Conservation (phyloP, 2,888 invertebrate genomes). For the Eledone cirrhosa region DNA sequence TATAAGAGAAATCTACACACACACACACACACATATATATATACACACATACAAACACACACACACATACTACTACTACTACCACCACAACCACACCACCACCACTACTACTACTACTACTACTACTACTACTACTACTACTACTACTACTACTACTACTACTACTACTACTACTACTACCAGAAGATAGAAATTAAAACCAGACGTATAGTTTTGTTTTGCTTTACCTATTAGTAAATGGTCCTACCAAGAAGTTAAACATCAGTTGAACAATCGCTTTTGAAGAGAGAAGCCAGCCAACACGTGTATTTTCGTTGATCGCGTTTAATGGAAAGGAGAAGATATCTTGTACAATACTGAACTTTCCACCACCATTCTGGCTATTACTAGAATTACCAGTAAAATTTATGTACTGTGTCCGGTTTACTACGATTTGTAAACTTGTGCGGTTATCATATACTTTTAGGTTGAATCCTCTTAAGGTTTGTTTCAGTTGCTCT, state of each 20-base stretch:
- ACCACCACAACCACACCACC: too few species aligned
- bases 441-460: slow-evolving; percentile 15
- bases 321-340: slow-evolving; percentile 42
- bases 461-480: slow-evolving; percentile 17
- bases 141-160: too few species aligned
- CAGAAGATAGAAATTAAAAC: too few species aligned
- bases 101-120: too few species aligned
- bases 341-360: not conserved
- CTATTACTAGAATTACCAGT: slow-evolving; percentile 19
- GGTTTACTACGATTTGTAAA: not conserved
- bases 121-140: too few species aligned
- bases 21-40: not conserved
- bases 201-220: too few species aligned
- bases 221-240: slow-evolving; percentile 70
- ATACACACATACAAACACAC: not conserved
- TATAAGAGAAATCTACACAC: not conserved
- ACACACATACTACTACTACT: too few species aligned
- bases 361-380: not conserved
- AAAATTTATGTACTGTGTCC: not conserved
- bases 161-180: too few species aligned
- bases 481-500: slow-evolving; percentile 34
- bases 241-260: slow-evolving; percentile 80
- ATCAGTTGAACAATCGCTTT: slow-evolving; percentile 83
- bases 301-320: slow-evolving; percentile 59
- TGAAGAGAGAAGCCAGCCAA: slow-evolving; percentile 72